Percentiles rank a stretch among this genome's conserved stretches.
phyloP scores from a whole-genome alignment of 2,888 invertebrate genomes.

The Stenodema calcarata region DNA sequence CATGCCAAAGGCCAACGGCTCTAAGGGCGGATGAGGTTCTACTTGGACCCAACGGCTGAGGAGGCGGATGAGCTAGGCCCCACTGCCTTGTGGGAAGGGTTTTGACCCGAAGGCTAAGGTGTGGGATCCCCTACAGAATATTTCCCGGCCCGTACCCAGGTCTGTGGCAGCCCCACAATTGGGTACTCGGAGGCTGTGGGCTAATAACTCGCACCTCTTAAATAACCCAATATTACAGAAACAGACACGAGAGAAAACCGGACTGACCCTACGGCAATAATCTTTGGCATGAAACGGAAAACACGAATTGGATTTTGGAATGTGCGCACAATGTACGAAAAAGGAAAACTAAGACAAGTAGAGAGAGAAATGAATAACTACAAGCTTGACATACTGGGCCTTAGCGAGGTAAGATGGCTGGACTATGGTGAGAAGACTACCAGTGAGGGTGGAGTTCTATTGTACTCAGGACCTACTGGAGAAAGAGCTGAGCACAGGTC shows the following conservation, averaged over 20 bases:
- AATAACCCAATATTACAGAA: background rate
- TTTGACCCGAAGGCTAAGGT: background rate
- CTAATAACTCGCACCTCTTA: constrained; percentile 14
- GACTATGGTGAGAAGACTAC: no score
- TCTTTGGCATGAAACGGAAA: constrained; percentile 4
- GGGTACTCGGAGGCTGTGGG: background rate
- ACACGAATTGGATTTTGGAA: constrained; percentile 14
- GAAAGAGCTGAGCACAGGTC: no score
- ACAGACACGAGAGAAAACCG: constrained; percentile 1
- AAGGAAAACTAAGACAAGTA: constrained; percentile 8
- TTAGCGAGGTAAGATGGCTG: constrained; percentile 21
- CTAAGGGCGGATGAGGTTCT: background rate
- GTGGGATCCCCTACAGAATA: background rate
- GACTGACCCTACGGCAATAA: constrained; percentile 9
- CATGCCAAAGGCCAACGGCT: constrained; percentile 5
- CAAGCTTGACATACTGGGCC: constrained; percentile 2
- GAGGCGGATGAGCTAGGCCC: background rate
- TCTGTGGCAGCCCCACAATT: background rate
- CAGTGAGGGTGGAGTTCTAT: no score
- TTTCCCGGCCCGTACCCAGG: background rate
- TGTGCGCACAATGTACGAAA: constrained; percentile 9
- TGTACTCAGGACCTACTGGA: no score
- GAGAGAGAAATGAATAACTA: background rate
- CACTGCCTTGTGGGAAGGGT: background rate
- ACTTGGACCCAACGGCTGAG: background rate